Conservation (phyloP, 2,113 vertebrate species). For the Puffinus mauretanicus region DNA sequence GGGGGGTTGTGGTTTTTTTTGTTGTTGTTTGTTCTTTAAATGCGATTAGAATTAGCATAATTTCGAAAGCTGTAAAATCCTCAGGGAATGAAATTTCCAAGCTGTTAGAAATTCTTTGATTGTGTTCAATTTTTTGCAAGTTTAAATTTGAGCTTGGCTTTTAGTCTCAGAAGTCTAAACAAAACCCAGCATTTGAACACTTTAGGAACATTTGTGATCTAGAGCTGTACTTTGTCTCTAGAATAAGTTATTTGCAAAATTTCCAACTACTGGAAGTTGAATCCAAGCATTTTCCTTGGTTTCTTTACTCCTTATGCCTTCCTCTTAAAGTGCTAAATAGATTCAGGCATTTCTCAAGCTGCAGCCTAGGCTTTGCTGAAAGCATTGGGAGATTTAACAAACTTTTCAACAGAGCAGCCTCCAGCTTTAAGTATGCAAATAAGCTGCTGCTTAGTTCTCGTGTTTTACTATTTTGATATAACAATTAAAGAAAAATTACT, state of each 20-base stretch:
- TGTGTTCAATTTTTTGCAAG: background rate
- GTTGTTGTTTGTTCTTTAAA: background rate
- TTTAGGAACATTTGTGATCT: background rate
- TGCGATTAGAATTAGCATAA: background rate
- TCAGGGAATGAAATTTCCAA: background rate
- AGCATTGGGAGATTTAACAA: background rate
- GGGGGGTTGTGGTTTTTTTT: background rate
- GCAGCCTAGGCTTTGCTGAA: background rate
- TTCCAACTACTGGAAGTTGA: background rate
- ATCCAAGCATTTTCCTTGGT: slow-evolving; percentile 27
- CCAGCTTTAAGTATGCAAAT: slow-evolving; percentile 22
- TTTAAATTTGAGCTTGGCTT: background rate
- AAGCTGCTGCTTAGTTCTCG: background rate
- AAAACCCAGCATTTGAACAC: background rate
- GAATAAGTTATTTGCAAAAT: background rate
- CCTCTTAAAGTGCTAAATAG: slow-evolving; percentile 10
- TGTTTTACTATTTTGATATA: background rate
- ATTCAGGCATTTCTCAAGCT: background rate
- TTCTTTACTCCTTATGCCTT: slow-evolving; percentile 37
- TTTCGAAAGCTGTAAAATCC: background rate
- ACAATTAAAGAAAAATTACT: background rate
- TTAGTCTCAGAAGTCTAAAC: background rate
- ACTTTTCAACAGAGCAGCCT: background rate
- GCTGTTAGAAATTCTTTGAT: background rate
- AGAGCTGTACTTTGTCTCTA: background rate